Evolutionary conservation across 2,888 invertebrate species (phyloP), one percentile per base, ranked within the genome.

Genomic region (Dexiosoma caninum): DNA sequence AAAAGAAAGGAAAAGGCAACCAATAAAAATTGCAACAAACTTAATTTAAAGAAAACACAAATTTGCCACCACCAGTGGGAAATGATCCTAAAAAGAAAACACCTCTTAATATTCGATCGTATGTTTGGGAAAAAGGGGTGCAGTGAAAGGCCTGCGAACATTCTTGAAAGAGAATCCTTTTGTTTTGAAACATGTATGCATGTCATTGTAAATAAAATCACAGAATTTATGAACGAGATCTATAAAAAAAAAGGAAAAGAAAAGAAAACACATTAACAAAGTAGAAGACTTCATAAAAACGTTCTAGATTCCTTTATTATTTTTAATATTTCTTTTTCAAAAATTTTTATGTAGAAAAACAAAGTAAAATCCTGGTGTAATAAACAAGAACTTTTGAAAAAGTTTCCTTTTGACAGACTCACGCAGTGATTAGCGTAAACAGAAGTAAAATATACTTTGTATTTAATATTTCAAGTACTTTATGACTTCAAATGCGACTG

Each of bases 21-120:
- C 75, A 83, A 83, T 84, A 83, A 84, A 84, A 84, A 78, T 83
- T 80, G 84, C 83, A 80, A 84, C 83, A 83, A 82, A 82, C 84
- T 84, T 80, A 83, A 83, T 83, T 81, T 79, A 46, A 81, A 60
- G n/a, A 37, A 37, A n/a, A 37, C 27, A 27, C 3, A 27, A 27
- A 27, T 6, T 5, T 16, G 42, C 51, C 60, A 62, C 69, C 21
- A 8, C 55, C 53, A 44, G 51, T n/a, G n/a, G 64, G 64, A 53
- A 74, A 74, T 57, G 44, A 12, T 51, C 46, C 67, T 27, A 21
- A 49, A n/a, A 32, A 46, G 46, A 53, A 79, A 77, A 67, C 71
- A 69, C 55, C 35, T 67, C 67, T 46, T 42, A 51, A 60, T 14
- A 27, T 19, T 49, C 27, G 4, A 21, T 7, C 14, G n/a, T 49